These are phyloP conservation scores for Manis pentadactyla DNA, from an alignment of 2,797 vertebrate species.

Conservation along the genomic window DNA sequence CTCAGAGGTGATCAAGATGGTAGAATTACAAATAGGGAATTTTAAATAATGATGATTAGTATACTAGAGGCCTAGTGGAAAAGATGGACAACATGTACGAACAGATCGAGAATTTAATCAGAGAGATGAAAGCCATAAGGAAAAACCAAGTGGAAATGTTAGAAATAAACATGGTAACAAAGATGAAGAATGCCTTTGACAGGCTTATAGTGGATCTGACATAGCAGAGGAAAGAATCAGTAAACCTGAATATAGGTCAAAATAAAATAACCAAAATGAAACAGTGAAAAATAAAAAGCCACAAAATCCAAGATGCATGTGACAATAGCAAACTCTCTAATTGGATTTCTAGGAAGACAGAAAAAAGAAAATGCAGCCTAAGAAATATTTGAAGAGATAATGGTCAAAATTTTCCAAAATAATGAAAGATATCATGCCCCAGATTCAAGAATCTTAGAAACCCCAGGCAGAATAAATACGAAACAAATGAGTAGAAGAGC, in stretches of 20 bases:
- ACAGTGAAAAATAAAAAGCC: not conserved
- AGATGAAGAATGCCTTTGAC: not conserved
- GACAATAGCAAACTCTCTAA: not conserved
- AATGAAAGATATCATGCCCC: not conserved
- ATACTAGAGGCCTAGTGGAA: not conserved
- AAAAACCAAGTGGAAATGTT: not conserved
- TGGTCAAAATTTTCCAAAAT: not conserved
- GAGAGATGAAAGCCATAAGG: not conserved
- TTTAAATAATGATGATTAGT: not conserved
- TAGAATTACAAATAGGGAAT: not conserved
- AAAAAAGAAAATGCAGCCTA: not conserved
- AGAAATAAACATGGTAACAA: not conserved
- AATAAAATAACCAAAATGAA: not conserved
- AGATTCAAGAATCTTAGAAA: not conserved
- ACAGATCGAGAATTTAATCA: not conserved
- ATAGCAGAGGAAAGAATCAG: not conserved
- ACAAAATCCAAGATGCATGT: not conserved
- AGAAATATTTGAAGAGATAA: not conserved
- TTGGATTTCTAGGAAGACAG: not conserved
- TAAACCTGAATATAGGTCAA: not conserved
- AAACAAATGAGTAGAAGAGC: not conserved
- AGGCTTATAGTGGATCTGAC: not conserved
- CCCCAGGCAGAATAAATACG: not conserved
- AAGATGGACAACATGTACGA: not conserved
- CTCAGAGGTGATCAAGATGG: not conserved